Percentiles rank a stretch among this genome's conserved stretches.
These are phyloP conservation scores for Ceratina japonica DNA, from an alignment of 1,140 invertebrate genomes.

Conservation along the genomic window DNA sequence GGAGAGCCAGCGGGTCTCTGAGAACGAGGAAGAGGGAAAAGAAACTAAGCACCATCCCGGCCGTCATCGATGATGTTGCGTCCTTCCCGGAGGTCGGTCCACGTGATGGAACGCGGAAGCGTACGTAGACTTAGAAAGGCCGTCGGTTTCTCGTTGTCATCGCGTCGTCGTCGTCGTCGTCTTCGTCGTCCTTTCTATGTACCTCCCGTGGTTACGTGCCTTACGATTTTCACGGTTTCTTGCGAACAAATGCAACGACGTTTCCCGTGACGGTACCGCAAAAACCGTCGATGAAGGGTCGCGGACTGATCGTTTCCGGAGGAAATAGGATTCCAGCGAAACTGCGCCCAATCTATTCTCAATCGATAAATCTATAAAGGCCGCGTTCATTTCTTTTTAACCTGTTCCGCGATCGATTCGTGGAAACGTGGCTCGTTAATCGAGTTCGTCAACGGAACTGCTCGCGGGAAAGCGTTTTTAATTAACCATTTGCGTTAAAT, in stretches of 20 bases:
- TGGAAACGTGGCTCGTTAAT: conserved; percentile 19
- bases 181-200: conserved; percentile 2
- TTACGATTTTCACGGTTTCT: conserved; percentile 31
- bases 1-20: not conserved
- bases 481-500: conserved; percentile 30
- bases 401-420: conserved; percentile 10
- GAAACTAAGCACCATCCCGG: conserved; percentile 36
- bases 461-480: conserved; percentile 31
- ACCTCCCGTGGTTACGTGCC: conserved; percentile 23
- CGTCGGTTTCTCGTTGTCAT: conserved; percentile 37
- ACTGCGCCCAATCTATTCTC: not conserved
- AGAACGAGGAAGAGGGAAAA: conserved; percentile 37
- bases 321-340: conserved; percentile 17
- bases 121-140: conserved; percentile 21
- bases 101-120: conserved; percentile 73
- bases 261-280: not conserved
- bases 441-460: conserved; percentile 21
- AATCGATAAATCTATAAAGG: conserved; percentile 19
- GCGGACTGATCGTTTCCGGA: conserved; percentile 13
- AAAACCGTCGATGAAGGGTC: not conserved
- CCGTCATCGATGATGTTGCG: conserved; percentile 53
- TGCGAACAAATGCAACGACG: not conserved
- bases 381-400: not conserved
- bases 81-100: conserved; percentile 59
- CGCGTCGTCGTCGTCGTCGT: not conserved